Evolutionary conservation across 2,113 vertebrate genomes (phyloP).

Genomic region (Oreocharis arfaki): DNA sequence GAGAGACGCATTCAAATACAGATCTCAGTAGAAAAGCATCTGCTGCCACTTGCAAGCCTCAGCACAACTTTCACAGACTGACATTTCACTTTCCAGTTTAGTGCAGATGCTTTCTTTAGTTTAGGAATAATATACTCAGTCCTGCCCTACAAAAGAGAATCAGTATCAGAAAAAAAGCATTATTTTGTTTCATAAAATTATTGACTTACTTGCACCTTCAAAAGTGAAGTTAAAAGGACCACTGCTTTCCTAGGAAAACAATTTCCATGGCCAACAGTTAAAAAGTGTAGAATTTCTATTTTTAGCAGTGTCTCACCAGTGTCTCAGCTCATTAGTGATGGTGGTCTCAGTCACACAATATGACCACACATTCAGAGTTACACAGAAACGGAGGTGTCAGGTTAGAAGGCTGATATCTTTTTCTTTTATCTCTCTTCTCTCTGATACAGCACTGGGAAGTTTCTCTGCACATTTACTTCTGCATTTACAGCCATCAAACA

Average conservation of each 20-base stretch:
- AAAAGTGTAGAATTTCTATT: not conserved
- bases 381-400: not conserved
- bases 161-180: not conserved
- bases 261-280: not conserved
- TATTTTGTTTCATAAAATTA: not conserved
- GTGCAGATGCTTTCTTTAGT: not conserved
- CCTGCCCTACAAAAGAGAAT: not conserved
- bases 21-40: not conserved
- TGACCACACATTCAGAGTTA: not conserved
- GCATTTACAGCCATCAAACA: not conserved
- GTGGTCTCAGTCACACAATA: not conserved
- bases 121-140: not conserved
- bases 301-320: not conserved
- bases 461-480: not conserved
- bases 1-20: not conserved
- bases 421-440: not conserved
- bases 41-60: not conserved
- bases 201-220: not conserved
- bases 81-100: not conserved
- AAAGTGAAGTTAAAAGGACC: not conserved
- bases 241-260: not conserved
- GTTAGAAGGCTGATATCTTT: not conserved
- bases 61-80: not conserved
- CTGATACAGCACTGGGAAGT: not conserved
- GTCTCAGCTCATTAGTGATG: not conserved